phyloP scores from a whole-genome alignment of 2,113 vertebrate genomes.

The Aythya baeri region DNA sequence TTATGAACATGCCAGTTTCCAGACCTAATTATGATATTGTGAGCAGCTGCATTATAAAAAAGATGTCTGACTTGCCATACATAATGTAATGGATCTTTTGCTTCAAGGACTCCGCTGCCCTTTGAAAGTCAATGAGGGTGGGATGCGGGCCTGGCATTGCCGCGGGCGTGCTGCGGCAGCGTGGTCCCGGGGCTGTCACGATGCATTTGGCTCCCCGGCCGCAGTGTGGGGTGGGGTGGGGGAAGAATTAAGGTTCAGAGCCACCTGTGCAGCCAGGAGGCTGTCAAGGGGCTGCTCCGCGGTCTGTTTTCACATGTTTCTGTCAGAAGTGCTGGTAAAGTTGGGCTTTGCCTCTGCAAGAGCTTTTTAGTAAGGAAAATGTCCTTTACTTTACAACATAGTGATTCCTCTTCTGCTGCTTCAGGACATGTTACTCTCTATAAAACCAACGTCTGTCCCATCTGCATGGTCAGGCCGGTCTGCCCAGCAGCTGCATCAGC shows the following conservation, averaged over 20 bases:
- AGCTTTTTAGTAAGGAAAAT: neutral
- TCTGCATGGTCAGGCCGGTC: neutral
- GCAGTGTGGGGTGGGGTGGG: neutral
- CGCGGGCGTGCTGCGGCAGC: accelerated
- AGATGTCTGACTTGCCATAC: neutral
- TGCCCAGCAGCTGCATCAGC: neutral
- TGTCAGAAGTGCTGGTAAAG: neutral
- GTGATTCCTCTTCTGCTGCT: neutral
- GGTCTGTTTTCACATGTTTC: neutral
- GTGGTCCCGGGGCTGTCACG: neutral
- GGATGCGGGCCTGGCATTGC: neutral
- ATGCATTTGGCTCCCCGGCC: neutral
- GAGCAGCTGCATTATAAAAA: neutral
- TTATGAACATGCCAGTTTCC: neutral
- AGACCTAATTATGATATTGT: neutral
- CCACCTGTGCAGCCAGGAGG: neutral
- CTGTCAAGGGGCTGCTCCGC: neutral
- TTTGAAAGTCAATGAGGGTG: neutral
- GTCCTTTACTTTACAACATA: neutral
- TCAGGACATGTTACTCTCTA: neutral
- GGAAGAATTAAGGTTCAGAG: neutral
- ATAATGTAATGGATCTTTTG: neutral
- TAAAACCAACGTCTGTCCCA: neutral
- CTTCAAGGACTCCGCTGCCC: accelerated
- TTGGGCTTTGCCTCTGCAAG: neutral